A percentile compares a stretch with the other conserved stretches of the same genome.
phyloP scores from a whole-genome alignment of 2,888 invertebrate genomes.

The Ichneumoninae sp. region DNA sequence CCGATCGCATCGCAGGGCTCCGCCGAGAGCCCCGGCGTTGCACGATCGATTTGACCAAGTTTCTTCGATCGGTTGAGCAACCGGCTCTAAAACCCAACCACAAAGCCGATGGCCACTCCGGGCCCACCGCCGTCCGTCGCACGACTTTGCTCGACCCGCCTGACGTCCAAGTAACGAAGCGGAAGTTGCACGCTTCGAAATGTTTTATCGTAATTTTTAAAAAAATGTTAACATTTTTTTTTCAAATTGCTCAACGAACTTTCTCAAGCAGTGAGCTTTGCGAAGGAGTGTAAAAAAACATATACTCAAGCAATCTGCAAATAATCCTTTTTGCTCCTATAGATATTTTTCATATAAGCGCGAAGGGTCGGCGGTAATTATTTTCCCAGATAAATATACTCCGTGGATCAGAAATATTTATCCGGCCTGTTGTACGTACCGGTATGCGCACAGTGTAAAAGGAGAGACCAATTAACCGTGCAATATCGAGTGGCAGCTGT shows the following conservation, averaged over 20 bases:
- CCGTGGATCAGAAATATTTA: conserved; percentile 8
- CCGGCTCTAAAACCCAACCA: conserved; percentile 71
- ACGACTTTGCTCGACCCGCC: conserved; percentile 68
- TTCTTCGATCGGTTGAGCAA: conserved; percentile 74
- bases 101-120: conserved; percentile 62
- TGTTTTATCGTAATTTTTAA: conserved; percentile 24
- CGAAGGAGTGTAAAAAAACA: neutral
- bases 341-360: conserved; percentile 3
- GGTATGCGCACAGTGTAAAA: conserved; percentile 35
- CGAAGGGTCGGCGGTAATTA: conserved; percentile 16
- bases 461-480: conserved; percentile 62
- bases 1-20: conserved; percentile 69
- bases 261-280: too few relatives aligned
- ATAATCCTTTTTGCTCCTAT: neutral
- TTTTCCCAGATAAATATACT: conserved; percentile 7
- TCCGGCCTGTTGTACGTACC: conserved; percentile 18
- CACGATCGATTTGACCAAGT: conserved; percentile 50
- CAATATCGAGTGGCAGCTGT: conserved; percentile 65
- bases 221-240: neutral
- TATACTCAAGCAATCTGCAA: neutral
- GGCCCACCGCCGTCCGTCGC: conserved; percentile 44
- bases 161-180: conserved; percentile 72
- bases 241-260: too few relatives aligned
- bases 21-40: conserved; percentile 2
- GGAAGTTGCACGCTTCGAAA: conserved; percentile 23